phyloP scores from a whole-genome alignment of 2,888 invertebrate species.

The Timandra comae region DNA sequence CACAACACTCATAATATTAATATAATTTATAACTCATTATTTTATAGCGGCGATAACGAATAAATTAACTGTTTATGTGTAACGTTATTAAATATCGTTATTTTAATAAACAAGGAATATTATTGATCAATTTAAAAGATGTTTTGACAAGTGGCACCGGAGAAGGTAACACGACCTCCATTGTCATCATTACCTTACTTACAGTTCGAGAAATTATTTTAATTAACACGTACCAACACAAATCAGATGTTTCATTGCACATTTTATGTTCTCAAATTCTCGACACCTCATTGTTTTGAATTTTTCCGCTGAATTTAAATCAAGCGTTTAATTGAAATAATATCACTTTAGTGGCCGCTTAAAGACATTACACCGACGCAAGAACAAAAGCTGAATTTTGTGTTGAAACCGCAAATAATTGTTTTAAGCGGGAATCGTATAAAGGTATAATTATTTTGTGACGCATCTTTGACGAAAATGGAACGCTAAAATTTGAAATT shows the following conservation, averaged over 20 bases:
- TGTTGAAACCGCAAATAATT: slow-evolving; percentile 65
- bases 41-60: slow-evolving; percentile 26
- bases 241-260: slow-evolving; percentile 59
- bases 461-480: slow-evolving; percentile 43
- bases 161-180: slow-evolving; percentile 11
- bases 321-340: slow-evolving; percentile 68
- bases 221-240: slow-evolving; percentile 41
- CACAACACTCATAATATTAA: slow-evolving; percentile 45
- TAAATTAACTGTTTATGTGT: slow-evolving; percentile 26
- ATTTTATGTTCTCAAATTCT: slow-evolving; percentile 59
- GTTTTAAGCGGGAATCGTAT: slow-evolving; percentile 49
- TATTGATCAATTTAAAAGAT: slow-evolving; percentile 8
- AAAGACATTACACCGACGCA: slow-evolving; percentile 56
- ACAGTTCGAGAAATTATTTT: slow-evolving; percentile 26
- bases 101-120: slow-evolving; percentile 1
- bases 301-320: slow-evolving; percentile 65
- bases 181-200: slow-evolving; percentile 25
- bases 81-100: slow-evolving; percentile 11
- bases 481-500: too few species aligned
- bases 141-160: slow-evolving; percentile 16
- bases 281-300: slow-evolving; percentile 68
- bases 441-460: slow-evolving; percentile 49
- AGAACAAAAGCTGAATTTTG: slow-evolving; percentile 67
- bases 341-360: slow-evolving; percentile 64
- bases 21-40: slow-evolving; percentile 36